These are phyloP conservation scores for Neopipo cinnamomea DNA, from an alignment of 2,113 vertebrate species.

Conservation along the genomic window DNA sequence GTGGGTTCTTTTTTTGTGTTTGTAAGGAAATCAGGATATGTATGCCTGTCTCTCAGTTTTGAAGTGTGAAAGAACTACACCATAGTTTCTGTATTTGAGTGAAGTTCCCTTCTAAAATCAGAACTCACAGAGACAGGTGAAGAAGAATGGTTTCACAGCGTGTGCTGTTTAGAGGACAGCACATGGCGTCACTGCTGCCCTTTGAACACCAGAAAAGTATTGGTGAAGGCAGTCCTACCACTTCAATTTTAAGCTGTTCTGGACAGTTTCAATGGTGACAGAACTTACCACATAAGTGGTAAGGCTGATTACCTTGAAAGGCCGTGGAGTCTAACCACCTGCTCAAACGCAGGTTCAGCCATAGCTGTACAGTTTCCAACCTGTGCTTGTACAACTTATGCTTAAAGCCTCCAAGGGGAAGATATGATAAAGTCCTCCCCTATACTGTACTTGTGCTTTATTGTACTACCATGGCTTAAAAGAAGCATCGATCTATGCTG, in stretches of 20 bases:
- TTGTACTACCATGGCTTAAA: not conserved
- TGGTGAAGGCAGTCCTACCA: not conserved
- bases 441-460: not conserved
- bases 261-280: not conserved
- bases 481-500: not conserved
- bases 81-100: not conserved
- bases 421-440: not conserved
- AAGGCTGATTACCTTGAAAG: not conserved
- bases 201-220: not conserved
- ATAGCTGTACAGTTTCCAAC: not conserved
- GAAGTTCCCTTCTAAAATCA: not conserved
- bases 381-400: not conserved
- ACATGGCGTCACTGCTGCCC: accelerated
- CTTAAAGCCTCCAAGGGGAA: not conserved
- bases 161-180: not conserved
- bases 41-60: not conserved
- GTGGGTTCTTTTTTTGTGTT: not conserved
- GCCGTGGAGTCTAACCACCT: not conserved
- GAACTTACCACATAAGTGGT: accelerated
- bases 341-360: not conserved
- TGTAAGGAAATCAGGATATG: not conserved
- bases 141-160: not conserved
- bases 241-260: not conserved
- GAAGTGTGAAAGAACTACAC: not conserved
- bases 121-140: not conserved